These are phyloP conservation scores for Nematopogon swammerdamellus DNA, from an alignment of 2,888 invertebrate genomes.

Conservation along the genomic window DNA sequence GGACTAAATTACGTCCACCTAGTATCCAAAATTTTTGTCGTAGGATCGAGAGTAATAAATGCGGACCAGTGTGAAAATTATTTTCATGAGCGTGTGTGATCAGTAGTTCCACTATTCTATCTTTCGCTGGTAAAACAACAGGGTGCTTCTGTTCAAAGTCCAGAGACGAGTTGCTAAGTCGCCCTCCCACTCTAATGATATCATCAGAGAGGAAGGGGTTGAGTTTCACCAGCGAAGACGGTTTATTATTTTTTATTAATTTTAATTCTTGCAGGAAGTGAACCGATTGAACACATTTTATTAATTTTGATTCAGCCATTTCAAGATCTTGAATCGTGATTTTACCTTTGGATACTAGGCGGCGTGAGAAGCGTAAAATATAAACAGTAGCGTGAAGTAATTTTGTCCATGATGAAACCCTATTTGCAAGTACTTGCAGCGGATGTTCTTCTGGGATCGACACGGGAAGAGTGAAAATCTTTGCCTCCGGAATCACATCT, in stretches of 20 bases:
- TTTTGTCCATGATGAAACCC: neutral
- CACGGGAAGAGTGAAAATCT: neutral
- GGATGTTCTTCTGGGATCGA: neutral
- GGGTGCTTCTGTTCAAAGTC: neutral
- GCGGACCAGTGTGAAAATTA: conserved; percentile 1
- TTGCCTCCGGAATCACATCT: neutral
- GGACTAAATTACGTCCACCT: neutral
- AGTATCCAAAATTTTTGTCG: conserved; percentile 1
- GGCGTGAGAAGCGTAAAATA: neutral
- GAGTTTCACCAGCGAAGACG: neutral
- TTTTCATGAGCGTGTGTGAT: neutral
- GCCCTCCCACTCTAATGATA: conserved; percentile 2
- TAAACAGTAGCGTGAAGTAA: neutral
- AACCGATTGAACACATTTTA: neutral
- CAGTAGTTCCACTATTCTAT: neutral
- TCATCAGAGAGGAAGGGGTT: conserved; percentile 1
- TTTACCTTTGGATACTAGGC: neutral
- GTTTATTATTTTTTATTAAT: neutral
- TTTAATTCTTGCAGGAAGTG: neutral
- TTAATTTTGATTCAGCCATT: neutral
- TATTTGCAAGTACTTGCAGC: neutral
- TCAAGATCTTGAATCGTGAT: neutral
- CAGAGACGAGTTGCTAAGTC: neutral
- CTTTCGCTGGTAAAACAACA: neutral
- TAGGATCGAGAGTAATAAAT: neutral